These are phyloP conservation scores for Rhinopomastus cyanomelas DNA, from an alignment of 2,113 vertebrate genomes.

Conservation along the genomic window DNA sequence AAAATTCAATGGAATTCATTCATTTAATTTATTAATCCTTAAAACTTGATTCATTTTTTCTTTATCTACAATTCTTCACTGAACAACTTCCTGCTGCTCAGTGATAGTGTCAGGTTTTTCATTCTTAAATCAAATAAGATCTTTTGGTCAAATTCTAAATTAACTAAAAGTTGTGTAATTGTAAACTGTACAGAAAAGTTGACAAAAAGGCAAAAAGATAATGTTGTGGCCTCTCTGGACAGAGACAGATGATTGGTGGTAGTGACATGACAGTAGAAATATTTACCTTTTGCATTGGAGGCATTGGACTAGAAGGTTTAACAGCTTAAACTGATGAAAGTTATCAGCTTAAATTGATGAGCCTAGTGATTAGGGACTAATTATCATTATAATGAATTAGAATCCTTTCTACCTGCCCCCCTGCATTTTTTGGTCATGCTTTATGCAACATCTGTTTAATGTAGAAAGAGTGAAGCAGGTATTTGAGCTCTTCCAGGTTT, in stretches of 20 bases:
- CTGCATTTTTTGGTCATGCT: background rate
- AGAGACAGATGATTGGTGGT: background rate
- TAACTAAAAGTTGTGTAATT: background rate
- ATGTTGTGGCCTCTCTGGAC: background rate
- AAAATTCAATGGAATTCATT: background rate
- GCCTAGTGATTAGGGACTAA: background rate
- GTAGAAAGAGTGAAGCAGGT: background rate
- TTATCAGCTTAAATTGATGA: background rate
- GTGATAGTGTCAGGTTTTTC: background rate
- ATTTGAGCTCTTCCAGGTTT: background rate
- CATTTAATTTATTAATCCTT: background rate
- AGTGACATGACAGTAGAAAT: background rate
- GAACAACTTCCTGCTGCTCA: background rate
- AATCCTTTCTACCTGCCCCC: background rate
- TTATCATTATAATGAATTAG: background rate
- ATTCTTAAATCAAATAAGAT: background rate
- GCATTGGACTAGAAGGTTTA: background rate
- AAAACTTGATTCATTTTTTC: background rate
- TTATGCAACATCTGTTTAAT: background rate
- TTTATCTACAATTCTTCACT: background rate
- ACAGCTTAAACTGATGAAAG: too few species aligned
- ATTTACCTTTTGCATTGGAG: background rate
- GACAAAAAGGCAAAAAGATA: background rate
- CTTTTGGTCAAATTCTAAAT: background rate
- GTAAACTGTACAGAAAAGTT: background rate